phyloP scores from a whole-genome alignment of 2,797 vertebrate genomes.

The Monodelphis domestica region DNA sequence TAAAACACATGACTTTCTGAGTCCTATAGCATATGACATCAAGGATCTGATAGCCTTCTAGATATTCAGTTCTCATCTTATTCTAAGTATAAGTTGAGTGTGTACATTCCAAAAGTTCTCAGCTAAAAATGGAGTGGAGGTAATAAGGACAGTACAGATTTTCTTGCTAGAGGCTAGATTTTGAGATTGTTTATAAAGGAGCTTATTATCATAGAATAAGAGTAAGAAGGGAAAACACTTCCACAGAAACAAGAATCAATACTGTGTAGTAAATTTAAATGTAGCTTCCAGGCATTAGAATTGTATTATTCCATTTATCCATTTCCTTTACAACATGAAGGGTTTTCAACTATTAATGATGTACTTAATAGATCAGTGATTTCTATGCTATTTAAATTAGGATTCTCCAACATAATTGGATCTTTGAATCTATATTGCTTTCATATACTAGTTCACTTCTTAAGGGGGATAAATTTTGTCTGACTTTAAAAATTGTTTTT shows the following conservation, averaged over 20 bases:
- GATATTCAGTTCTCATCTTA: too few species aligned
- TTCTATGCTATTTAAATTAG: conserved; percentile 1
- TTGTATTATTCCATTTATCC: not conserved
- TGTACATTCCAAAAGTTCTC: too few species aligned
- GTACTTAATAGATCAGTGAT: not conserved
- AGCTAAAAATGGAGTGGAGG: too few species aligned
- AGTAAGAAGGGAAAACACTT: not conserved
- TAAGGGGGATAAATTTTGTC: conserved; percentile 28
- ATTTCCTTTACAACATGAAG: not conserved
- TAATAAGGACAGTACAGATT: too few species aligned
- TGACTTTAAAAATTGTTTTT: conserved; percentile 24
- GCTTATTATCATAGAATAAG: not conserved
- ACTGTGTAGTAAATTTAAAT: not conserved
- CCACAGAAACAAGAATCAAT: not conserved
- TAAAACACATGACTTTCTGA: too few species aligned
- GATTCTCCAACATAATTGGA: conserved; percentile 20
- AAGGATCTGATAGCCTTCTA: too few species aligned
- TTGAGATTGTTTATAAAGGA: not conserved
- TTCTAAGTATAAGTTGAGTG: too few species aligned
- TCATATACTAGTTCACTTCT: conserved; percentile 35
- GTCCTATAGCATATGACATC: too few species aligned
- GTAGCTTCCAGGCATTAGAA: not conserved
- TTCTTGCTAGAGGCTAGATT: not conserved
- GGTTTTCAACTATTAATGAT: conserved; percentile 24
- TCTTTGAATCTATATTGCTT: conserved; percentile 2